Percentiles rank a stretch among this genome's conserved stretches.
Evolutionary conservation across 2,113 vertebrate species (phyloP).

Genomic region (Otolemur garnettii): DNA sequence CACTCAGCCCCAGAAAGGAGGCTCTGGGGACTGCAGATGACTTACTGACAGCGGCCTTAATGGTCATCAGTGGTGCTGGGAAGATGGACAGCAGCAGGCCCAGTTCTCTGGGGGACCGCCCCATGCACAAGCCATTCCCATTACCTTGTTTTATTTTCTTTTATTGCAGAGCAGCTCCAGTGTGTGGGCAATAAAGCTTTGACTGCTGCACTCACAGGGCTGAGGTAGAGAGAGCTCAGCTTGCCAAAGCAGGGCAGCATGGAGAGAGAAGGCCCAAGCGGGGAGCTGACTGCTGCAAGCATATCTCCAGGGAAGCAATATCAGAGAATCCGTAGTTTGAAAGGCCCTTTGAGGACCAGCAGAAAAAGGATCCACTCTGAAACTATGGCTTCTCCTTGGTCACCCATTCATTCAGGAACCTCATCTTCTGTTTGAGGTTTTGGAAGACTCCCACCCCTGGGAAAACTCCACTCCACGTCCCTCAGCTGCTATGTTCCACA

Average conservation of each 20-base stretch:
- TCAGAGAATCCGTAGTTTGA: background rate
- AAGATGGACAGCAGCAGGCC: background rate
- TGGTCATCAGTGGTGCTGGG: background rate
- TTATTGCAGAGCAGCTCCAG: slow-evolving; percentile 32
- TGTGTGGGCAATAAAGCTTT: slow-evolving; percentile 44
- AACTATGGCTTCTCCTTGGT: background rate
- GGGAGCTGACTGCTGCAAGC: background rate
- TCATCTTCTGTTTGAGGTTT: background rate
- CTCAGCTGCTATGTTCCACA: background rate
- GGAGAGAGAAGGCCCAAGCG: background rate
- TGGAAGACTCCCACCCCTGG: too few species aligned
- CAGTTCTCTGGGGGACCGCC: background rate
- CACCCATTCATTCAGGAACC: background rate
- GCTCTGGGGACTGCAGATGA: background rate
- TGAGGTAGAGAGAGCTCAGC: background rate
- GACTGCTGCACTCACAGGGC: slow-evolving; percentile 44
- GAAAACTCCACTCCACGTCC: background rate
- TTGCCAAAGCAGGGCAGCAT: background rate
- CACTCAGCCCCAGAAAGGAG: slow-evolving; percentile 30
- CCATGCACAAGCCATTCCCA: slow-evolving; percentile 40
- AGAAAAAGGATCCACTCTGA: background rate
- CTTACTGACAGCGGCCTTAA: slow-evolving; percentile 24
- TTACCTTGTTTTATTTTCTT: slow-evolving; percentile 68
- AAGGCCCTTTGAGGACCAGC: slow-evolving; percentile 47
- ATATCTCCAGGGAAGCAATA: background rate